Percentiles rank a stretch among this genome's conserved stretches.
phyloP scores from a whole-genome alignment of 1,140 invertebrate genomes.

The Globodera rostochiensis region DNA sequence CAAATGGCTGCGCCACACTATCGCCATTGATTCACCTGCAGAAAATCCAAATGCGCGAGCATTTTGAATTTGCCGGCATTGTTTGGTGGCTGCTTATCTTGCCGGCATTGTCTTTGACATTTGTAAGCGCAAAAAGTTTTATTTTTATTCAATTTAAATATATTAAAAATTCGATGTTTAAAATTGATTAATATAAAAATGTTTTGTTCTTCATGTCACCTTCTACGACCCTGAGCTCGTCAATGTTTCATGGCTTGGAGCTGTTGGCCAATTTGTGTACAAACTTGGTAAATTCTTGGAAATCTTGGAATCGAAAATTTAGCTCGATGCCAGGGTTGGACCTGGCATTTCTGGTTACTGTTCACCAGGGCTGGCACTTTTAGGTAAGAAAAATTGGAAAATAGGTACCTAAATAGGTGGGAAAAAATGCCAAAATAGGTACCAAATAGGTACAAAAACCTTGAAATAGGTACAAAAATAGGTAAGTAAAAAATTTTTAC shows the following conservation, averaged over 20 bases:
- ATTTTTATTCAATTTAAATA: background rate
- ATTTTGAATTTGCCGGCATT: constrained; percentile 28
- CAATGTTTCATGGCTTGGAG: constrained; percentile 4
- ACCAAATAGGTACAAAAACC: no score
- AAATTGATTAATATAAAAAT: background rate
- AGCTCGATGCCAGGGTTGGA: no score
- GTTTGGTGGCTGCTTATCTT: constrained; percentile 37
- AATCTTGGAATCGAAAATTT: no score
- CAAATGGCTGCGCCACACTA: background rate
- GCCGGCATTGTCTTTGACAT: constrained; percentile 31
- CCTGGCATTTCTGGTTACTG: no score
- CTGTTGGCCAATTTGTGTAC: constrained; percentile 34
- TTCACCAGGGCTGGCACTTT: no score
- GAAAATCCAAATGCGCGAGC: constrained; percentile 24
- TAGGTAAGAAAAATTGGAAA: no score
- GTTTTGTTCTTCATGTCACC: constrained; percentile 33
- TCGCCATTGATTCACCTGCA: background rate
- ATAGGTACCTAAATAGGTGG: no score
- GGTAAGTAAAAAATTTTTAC: no score
- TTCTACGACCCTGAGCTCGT: constrained; percentile 47
- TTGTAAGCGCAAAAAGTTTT: constrained; percentile 21
- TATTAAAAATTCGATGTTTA: background rate
- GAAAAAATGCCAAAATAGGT: no score
- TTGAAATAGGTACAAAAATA: no score
- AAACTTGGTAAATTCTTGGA: constrained; percentile 21